A percentile compares a stretch with the other conserved stretches of the same genome.
Conservation (phyloP, 2,797 vertebrate genomes). For the Valencia hispanica region DNA sequence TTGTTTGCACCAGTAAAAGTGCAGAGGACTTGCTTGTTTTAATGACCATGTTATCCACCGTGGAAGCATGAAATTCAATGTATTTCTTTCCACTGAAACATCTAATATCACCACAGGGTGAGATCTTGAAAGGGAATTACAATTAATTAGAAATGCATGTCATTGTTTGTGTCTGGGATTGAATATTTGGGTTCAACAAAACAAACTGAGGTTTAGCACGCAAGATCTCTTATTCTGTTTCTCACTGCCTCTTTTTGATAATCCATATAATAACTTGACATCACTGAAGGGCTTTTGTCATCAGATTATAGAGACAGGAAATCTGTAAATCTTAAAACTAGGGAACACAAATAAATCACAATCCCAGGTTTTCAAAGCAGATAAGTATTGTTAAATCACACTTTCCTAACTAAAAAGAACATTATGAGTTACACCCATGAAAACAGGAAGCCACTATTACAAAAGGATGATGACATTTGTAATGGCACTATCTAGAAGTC, state of each 20-base stretch:
- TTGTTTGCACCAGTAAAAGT: slow-evolving; percentile 71
- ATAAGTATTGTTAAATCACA: background rate
- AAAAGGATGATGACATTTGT: background rate
- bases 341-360: background rate
- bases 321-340: background rate
- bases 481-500: background rate
- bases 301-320: background rate
- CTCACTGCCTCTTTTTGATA: slow-evolving; percentile 16
- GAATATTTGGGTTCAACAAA: slow-evolving; percentile 51
- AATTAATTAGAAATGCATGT: slow-evolving; percentile 51
- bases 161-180: slow-evolving; percentile 38
- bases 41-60: slow-evolving; percentile 65
- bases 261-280: slow-evolving; percentile 32
- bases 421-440: background rate
- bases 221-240: slow-evolving; percentile 27
- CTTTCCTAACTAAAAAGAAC: background rate
- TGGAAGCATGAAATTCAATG: slow-evolving; percentile 72
- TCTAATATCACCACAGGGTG: slow-evolving; percentile 59
- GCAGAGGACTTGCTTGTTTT: slow-evolving; percentile 67
- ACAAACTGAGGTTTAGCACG: slow-evolving; percentile 33
- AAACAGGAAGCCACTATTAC: background rate
- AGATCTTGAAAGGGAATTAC: slow-evolving; percentile 59
- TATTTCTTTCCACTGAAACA: slow-evolving; percentile 63
- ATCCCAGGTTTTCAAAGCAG: background rate
- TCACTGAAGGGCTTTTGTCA: background rate